Percentiles rank a stretch among this genome's conserved stretches.
Conservation (phyloP, 1,140 invertebrate genomes). For the Drosophila yakuba region DNA sequence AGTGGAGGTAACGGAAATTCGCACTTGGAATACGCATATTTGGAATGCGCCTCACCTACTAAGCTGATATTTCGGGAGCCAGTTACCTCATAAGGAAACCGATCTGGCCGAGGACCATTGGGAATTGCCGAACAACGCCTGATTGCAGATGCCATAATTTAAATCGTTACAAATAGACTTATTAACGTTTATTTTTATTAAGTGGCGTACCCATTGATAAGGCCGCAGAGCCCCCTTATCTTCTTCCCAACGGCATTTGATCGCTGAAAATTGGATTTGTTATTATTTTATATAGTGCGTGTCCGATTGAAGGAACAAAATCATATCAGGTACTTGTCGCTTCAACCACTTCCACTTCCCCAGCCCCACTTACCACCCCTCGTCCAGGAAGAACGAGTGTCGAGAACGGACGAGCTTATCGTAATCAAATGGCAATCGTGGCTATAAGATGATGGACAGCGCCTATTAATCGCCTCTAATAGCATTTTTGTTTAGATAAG, state of each 20-base stretch:
- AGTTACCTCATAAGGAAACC: conserved; percentile 37
- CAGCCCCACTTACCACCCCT: background rate
- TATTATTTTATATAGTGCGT: conserved; percentile 61
- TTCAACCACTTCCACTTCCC: background rate
- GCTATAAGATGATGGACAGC: conserved; percentile 78
- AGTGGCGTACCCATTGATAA: conserved; percentile 72
- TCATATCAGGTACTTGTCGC: conserved; percentile 34
- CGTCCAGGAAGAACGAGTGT: conserved; percentile 1
- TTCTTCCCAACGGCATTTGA: conserved; percentile 20
- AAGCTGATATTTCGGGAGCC: conserved; percentile 50
- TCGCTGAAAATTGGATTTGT: conserved; percentile 71
- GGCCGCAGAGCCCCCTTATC: background rate
- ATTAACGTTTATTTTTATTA: conserved; percentile 81
- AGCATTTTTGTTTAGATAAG: conserved; percentile 78
- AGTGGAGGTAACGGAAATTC: conserved; percentile 64
- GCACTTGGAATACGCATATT: conserved; percentile 39
- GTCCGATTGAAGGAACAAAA: conserved; percentile 13
- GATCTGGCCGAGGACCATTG: conserved; percentile 12
- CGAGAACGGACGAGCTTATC: conserved; percentile 64
- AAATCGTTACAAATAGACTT: conserved; percentile 78
- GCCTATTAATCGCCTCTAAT: conserved; percentile 83
- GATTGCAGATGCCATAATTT: conserved; percentile 70
- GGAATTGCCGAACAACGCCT: conserved; percentile 13
- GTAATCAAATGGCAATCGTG: conserved; percentile 71
- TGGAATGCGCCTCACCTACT: conserved; percentile 41